Conservation (phyloP, 2,888 invertebrate genomes). For the Cyrtodaria siliqua region DNA sequence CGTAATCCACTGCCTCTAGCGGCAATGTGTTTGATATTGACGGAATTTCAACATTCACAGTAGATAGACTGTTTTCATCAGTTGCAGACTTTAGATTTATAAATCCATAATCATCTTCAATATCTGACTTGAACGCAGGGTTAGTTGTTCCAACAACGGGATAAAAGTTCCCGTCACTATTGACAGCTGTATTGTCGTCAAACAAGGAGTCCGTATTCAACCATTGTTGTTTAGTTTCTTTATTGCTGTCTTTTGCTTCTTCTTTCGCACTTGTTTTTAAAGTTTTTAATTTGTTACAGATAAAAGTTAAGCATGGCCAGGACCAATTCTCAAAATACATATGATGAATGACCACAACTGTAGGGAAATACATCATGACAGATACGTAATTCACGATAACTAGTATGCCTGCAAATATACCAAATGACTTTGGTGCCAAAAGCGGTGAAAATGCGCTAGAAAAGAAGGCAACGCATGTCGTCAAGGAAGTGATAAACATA, state of each 20-base stretch:
- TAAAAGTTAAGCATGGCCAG: constrained; percentile 55
- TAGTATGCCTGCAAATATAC: constrained; percentile 75
- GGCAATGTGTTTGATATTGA: not conserved
- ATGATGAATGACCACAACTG: constrained; percentile 72
- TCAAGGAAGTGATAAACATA: constrained; percentile 77
- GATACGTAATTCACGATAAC: constrained; percentile 77
- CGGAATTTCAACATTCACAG: not conserved
- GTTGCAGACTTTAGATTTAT: not conserved
- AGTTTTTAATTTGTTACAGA: no score
- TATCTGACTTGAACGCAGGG: constrained; percentile 22
- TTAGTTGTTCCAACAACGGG: constrained; percentile 47
- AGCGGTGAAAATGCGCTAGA: constrained; percentile 75
- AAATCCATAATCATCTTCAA: constrained; percentile 50
- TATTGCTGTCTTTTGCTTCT: not conserved
- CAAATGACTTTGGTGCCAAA: constrained; percentile 78
- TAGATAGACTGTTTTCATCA: not conserved
- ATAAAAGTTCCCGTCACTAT: constrained; percentile 41
- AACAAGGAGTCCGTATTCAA: constrained; percentile 5
- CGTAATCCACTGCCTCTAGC: no score
- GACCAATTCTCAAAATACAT: constrained; percentile 62
- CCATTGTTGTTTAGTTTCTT: not conserved
- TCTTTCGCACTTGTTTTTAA: not conserved
- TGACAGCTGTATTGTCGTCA: constrained; percentile 46
- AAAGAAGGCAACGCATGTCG: constrained; percentile 75
- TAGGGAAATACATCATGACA: constrained; percentile 74